Conservation (phyloP, 2,797 vertebrate species). For the Vipera ursinii region DNA sequence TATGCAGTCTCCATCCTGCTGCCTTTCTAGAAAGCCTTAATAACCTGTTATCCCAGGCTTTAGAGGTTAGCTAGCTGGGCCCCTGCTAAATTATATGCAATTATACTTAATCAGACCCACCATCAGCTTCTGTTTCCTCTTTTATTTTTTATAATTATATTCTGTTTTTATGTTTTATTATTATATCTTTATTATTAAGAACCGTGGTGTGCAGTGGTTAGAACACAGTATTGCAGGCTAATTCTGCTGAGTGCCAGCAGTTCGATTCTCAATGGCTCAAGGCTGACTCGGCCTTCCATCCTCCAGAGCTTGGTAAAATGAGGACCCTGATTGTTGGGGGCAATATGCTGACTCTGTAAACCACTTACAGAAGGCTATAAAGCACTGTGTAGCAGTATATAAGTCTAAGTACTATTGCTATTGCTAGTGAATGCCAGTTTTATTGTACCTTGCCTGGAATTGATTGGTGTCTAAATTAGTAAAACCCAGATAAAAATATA, state of each 20-base stretch:
- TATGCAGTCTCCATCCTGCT: neutral
- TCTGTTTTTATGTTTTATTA: neutral
- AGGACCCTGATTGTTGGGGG: neutral
- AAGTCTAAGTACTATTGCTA: neutral
- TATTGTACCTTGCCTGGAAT: neutral
- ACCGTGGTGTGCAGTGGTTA: neutral
- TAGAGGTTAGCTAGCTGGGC: neutral
- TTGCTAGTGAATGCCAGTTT: neutral
- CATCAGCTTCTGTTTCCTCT: neutral
- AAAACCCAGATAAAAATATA: neutral
- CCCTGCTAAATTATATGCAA: neutral
- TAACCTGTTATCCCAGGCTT: neutral
- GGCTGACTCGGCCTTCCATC: neutral
- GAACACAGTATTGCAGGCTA: neutral
- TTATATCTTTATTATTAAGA: neutral
- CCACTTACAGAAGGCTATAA: neutral
- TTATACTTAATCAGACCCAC: neutral
- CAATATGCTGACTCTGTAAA: no score
- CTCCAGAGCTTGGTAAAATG: neutral
- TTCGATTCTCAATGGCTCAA: neutral
- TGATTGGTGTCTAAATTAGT: neutral
- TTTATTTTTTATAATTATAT: neutral
- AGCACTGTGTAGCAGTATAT: neutral
- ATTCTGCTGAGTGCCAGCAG: neutral
- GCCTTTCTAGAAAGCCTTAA: neutral